phyloP scores from a whole-genome alignment of 2,113 vertebrate genomes.

The Istiophorus platypterus region DNA sequence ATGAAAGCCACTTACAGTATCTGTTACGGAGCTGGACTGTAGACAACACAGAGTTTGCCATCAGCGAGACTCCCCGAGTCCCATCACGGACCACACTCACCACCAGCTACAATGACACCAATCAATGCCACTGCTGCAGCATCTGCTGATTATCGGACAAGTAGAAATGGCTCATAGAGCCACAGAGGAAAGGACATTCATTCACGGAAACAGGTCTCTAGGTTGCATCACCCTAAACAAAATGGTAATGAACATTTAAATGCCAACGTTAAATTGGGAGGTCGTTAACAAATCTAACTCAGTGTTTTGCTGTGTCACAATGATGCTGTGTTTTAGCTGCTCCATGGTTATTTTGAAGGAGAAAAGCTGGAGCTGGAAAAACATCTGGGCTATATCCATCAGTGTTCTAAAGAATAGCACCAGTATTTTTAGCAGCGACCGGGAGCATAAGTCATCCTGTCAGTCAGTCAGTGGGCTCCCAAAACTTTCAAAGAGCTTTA shows the following conservation, averaged over 20 bases:
- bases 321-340: constrained; percentile 5
- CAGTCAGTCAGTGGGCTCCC: constrained; percentile 14
- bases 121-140: constrained; percentile 33
- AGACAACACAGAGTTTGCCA: constrained; percentile 24
- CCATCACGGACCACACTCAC: constrained; percentile 17
- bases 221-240: neutral
- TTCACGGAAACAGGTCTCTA: neutral
- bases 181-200: neutral
- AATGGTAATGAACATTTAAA: neutral
- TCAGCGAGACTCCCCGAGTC: constrained; percentile 16
- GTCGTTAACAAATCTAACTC: neutral
- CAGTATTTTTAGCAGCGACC: constrained; percentile 31
- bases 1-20: constrained; percentile 48
- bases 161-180: neutral
- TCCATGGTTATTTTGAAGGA: constrained; percentile 15
- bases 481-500: constrained; percentile 14
- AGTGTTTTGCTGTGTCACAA: neutral
- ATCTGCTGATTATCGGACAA: constrained; percentile 37
- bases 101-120: constrained; percentile 46
- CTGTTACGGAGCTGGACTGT: constrained; percentile 1
- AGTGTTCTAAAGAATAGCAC: neutral
- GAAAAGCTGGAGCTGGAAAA: neutral
- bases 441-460: constrained; percentile 39
- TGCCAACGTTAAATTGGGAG: neutral
- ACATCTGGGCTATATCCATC: constrained; percentile 46